A percentile compares a stretch with the other conserved stretches of the same genome.
phyloP scores from a whole-genome alignment of 2,113 vertebrate genomes.

The Perognathus longimembris region DNA sequence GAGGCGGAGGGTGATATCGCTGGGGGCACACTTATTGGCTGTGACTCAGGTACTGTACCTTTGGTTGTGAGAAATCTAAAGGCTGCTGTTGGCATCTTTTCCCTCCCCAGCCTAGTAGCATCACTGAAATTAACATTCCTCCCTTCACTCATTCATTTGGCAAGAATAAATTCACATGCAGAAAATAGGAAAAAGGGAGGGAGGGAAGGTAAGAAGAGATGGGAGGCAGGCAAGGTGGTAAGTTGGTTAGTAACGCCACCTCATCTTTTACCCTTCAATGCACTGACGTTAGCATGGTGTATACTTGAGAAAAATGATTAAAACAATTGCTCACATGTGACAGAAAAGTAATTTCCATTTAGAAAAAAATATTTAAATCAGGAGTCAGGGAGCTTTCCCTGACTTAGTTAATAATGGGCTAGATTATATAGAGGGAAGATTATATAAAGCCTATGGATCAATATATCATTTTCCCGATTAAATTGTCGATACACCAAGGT shows the following conservation, averaged over 20 bases:
- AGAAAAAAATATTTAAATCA: conserved; percentile 70
- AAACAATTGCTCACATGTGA: conserved; percentile 69
- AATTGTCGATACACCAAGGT: background rate
- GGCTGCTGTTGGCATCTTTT: background rate
- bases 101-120: background rate
- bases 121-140: conserved; percentile 17
- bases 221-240: background rate
- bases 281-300: background rate
- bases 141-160: background rate
- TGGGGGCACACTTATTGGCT: background rate
- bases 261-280: conserved; percentile 20
- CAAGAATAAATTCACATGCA: conserved; percentile 43
- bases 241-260: background rate
- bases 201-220: background rate
- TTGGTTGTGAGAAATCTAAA: conserved; percentile 4
- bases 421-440: conserved; percentile 23
- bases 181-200: background rate
- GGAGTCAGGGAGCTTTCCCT: conserved; percentile 18
- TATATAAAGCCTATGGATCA: conserved; percentile 39
- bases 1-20: no score
- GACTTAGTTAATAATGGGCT: conserved; percentile 60
- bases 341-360: conserved; percentile 73
- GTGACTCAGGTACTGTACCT: background rate
- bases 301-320: conserved; percentile 61
- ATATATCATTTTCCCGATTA: conserved; percentile 60